These are phyloP conservation scores for Drosophila tropicalis DNA, from an alignment of 1,140 invertebrate genomes.

Conservation along the genomic window DNA sequence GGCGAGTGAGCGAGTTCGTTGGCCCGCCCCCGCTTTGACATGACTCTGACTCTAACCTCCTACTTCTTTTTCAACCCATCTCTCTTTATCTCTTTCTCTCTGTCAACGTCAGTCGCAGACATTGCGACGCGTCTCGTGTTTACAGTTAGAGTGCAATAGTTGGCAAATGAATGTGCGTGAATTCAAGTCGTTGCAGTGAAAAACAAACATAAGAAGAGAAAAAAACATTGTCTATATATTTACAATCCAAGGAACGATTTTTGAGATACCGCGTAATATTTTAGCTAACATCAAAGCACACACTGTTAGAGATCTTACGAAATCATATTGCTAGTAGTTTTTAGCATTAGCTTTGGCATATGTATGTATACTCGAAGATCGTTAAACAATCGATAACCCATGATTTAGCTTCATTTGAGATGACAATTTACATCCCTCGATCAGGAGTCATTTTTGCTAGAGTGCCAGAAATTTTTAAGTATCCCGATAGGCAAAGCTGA, in stretches of 20 bases:
- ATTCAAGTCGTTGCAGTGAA: constrained; percentile 18
- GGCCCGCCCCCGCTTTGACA: constrained; percentile 45
- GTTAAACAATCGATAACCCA: no score
- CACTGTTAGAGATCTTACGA: no score
- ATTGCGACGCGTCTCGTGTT: constrained; percentile 70
- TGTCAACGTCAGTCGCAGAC: constrained; percentile 52
- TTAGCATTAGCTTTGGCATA: no score
- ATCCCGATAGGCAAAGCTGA: no score
- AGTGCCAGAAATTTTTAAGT: no score
- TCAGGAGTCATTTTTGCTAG: no score
- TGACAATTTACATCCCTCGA: no score
- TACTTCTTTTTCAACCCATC: background rate
- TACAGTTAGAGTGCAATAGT: constrained; percentile 58
- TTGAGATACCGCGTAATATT: background rate
- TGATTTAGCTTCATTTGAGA: no score
- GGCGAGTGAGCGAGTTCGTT: constrained; percentile 46
- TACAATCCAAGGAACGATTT: constrained; percentile 25
- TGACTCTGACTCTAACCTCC: constrained; percentile 18
- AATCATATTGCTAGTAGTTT: no score
- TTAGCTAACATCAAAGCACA: no score
- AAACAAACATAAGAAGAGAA: constrained; percentile 17
- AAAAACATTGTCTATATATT: background rate
- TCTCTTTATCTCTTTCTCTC: constrained; percentile 17
- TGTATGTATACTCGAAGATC: no score
- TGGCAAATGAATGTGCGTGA: constrained; percentile 64